Evolutionary conservation across 2,113 vertebrate genomes (phyloP).

Genomic region (Indri indri): DNA sequence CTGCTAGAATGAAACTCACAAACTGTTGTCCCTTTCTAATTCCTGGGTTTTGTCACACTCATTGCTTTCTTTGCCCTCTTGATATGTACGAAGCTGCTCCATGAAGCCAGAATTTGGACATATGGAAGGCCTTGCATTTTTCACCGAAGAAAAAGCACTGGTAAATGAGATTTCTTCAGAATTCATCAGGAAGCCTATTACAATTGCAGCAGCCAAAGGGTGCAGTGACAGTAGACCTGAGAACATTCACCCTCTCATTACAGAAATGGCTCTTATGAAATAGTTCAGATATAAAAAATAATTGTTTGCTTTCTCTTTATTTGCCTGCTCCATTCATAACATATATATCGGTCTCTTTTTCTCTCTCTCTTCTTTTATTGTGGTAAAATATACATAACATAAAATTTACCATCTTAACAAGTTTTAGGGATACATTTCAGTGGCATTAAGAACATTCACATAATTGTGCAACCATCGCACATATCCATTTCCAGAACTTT

Average conservation of each 20-base stretch:
- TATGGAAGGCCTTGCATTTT: constrained; percentile 88
- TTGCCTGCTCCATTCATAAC: not conserved
- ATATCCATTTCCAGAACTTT: not conserved
- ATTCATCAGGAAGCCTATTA: constrained; percentile 95
- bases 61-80: constrained; percentile 75
- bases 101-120: constrained; percentile 95
- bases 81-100: constrained; percentile 93
- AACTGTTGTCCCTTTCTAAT: not conserved
- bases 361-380: not conserved
- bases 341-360: not conserved
- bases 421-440: not conserved
- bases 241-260: not conserved
- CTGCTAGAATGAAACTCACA: constrained; percentile 14
- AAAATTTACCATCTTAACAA: not conserved
- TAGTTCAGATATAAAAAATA: not conserved
- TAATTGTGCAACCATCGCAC: not conserved
- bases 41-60: constrained; percentile 47
- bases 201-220: constrained; percentile 82
- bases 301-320: not conserved
- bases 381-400: not conserved
- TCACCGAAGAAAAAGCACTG: constrained; percentile 90
- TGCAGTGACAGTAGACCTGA: not conserved
- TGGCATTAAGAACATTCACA: not conserved
- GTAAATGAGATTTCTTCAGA: constrained; percentile 90
- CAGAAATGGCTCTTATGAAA: not conserved